Evolutionary conservation across 2,797 vertebrate species (phyloP), one percentile per base, ranked within the genome.

Genomic region (Catharus ustulatus): DNA sequence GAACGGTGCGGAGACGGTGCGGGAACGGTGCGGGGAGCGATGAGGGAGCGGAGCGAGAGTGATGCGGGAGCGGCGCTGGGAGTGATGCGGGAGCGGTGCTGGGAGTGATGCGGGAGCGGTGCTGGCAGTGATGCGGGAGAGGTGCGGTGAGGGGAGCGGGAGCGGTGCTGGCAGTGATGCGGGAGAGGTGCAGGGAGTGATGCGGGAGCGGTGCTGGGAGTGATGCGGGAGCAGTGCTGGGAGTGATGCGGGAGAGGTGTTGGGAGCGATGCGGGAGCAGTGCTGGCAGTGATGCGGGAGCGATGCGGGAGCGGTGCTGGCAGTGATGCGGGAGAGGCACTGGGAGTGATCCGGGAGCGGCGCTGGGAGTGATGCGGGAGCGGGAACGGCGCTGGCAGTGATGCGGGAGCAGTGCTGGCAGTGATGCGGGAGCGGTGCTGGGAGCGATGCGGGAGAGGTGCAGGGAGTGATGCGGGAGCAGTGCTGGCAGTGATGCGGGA

Each of bases 1-100:
- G 30, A 5, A 40, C 9, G 13, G 5, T 5, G 59, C 14, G 40
- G n/a, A 20, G 3, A 5, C 0, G 7, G 15, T 6, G 54, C 12
- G 5, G 46, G 16, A 40, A 11, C 8, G 40, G 21, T 11, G 42
- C 8, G 4, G 52, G 30, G 52, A 52, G 16, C 8, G 51, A 30
- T 30, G 29, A 2, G 14, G 27, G 49, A 51, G 49, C 15, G 6
- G 49, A 10, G 49, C 23, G 46, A 15, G 32, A 46, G 15, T 1
- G 63, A 13, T 38, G 34, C 5, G 14, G 48, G 26, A 40, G 76
- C 7, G 15, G 6, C 45, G 52, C 32, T 19, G 67, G 38, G 16
- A 42, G 30, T 2, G 21, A 19, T 71, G 82, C 48, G 62, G 27
- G 30, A 29, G 57, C 32, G 4, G 26, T 3, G 82, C n/a, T 13